These are phyloP conservation scores for Hippocampus barbouri DNA, from an alignment of 2,113 vertebrate species.

Conservation along the genomic window DNA sequence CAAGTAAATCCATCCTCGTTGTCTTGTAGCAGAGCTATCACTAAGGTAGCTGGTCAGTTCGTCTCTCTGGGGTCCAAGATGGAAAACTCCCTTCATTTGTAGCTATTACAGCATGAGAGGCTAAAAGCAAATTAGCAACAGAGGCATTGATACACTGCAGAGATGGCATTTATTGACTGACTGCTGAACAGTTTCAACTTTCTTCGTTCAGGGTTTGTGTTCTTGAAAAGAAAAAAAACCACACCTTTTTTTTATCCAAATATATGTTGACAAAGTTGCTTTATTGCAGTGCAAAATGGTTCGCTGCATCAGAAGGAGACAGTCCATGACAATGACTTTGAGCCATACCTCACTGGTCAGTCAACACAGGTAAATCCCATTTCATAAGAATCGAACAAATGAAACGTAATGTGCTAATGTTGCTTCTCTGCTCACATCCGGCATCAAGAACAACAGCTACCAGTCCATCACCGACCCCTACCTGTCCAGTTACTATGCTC, in stretches of 20 bases:
- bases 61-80: no score
- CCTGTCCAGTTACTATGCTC: slow-evolving; percentile 91
- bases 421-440: slow-evolving; percentile 28
- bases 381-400: neutral
- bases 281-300: slow-evolving; percentile 91
- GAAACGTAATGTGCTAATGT: slow-evolving; percentile 19
- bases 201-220: neutral
- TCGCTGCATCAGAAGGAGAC: slow-evolving; percentile 92
- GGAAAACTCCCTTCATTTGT: no score
- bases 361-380: slow-evolving; percentile 83
- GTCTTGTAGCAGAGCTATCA: no score
- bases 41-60: no score
- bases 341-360: slow-evolving; percentile 91
- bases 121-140: no score
- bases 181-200: no score
- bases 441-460: slow-evolving; percentile 89
- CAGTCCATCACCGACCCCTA: slow-evolving; percentile 96
- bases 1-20: no score
- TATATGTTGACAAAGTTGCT: slow-evolving; percentile 33
- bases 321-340: slow-evolving; percentile 92
- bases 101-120: no score
- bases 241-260: neutral
- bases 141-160: no score
- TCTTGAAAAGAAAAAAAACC: neutral
- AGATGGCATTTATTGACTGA: no score